phyloP scores from a whole-genome alignment of 2,797 vertebrate genomes.

The Sebastes glaucus region DNA sequence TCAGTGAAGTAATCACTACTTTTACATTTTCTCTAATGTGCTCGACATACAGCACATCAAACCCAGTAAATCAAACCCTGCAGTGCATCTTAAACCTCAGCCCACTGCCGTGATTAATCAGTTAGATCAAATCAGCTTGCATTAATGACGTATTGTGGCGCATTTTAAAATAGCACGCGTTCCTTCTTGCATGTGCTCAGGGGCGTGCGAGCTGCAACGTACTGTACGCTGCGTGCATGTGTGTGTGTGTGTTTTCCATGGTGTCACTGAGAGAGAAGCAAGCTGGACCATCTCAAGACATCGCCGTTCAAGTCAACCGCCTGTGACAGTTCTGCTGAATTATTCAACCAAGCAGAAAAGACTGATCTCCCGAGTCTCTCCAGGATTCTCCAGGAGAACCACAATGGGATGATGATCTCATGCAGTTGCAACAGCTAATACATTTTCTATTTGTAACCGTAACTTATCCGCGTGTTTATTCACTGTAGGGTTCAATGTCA shows the following conservation, averaged over 20 bases:
- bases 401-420: background rate
- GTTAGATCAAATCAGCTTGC: slow-evolving; percentile 37
- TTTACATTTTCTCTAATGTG: slow-evolving; percentile 45
- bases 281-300: slow-evolving; percentile 48
- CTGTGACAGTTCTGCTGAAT: slow-evolving; percentile 56
- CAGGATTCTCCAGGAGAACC: slow-evolving; percentile 27
- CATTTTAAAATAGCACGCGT: slow-evolving; percentile 14
- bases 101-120: slow-evolving; percentile 21
- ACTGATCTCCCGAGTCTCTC: slow-evolving; percentile 31
- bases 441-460: background rate
- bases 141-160: background rate
- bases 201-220: background rate
- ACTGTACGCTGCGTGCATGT: background rate
- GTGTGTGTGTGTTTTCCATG: background rate
- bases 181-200: background rate
- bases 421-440: background rate
- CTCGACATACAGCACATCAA: slow-evolving; percentile 30
- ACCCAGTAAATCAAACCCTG: slow-evolving; percentile 27
- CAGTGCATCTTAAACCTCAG: slow-evolving; percentile 16
- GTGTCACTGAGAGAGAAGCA: slow-evolving; percentile 10
- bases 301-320: slow-evolving; percentile 42
- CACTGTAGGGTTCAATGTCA: background rate
- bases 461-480: background rate
- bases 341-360: slow-evolving; percentile 56
- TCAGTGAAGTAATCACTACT: slow-evolving; percentile 55